Evolutionary conservation across 2,797 vertebrate genomes (phyloP).

Genomic region (Chromis chromis): DNA sequence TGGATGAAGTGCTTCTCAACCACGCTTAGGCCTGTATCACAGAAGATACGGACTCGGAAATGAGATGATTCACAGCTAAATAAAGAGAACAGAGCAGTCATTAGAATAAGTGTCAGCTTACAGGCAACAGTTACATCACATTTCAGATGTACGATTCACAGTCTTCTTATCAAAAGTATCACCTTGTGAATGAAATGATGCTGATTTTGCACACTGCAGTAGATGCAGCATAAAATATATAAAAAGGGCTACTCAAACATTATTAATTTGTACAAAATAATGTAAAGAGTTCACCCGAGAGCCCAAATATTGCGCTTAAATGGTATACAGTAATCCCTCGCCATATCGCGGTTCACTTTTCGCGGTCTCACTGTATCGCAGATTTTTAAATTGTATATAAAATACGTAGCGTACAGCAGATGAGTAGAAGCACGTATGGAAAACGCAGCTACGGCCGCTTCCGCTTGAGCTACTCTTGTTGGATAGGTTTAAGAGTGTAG

Average conservation of each 20-base stretch:
- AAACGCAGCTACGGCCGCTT: too few relatives aligned
- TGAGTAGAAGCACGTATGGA: too few relatives aligned
- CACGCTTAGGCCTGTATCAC: slow-evolving; percentile 15
- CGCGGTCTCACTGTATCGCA: too few relatives aligned
- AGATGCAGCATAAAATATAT: not conserved
- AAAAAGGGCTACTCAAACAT: not conserved
- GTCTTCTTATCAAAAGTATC: not conserved
- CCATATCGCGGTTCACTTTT: too few relatives aligned
- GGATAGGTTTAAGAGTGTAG: too few relatives aligned
- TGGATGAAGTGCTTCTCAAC: slow-evolving; percentile 40
- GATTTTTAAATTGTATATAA: too few relatives aligned
- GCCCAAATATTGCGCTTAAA: not conserved
- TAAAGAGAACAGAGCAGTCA: not conserved
- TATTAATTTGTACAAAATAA: not conserved
- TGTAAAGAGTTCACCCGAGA: not conserved
- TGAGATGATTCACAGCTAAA: slow-evolving; percentile 37
- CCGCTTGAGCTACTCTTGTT: too few relatives aligned
- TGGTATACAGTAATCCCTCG: too few relatives aligned
- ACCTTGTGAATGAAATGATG: not conserved
- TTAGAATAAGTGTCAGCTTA: not conserved
- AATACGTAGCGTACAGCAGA: too few relatives aligned
- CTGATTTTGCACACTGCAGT: not conserved
- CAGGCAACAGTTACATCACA: slow-evolving; percentile 4
- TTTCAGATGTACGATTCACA: not conserved
- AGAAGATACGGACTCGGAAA: slow-evolving; percentile 17